phyloP scores from a whole-genome alignment of 23 tunicate species.

The Phallusia fumigata region DNA sequence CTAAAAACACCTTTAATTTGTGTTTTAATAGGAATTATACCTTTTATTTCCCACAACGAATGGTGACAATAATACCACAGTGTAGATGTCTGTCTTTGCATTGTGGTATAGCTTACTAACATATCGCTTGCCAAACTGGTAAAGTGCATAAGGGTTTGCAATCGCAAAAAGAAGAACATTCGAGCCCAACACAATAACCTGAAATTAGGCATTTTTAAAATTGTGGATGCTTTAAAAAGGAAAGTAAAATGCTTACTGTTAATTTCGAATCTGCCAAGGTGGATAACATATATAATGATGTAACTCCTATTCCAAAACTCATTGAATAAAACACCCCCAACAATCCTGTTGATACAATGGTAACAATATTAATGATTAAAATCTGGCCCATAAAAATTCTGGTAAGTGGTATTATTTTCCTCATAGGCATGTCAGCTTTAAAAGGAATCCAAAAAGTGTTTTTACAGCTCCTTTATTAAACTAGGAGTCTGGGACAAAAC shows the following conservation, averaged over 20 bases:
- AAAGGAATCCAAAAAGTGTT: too few species aligned
- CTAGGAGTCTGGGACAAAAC: too few species aligned
- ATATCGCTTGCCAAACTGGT: constrained; percentile 75
- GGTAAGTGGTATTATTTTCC: too few species aligned
- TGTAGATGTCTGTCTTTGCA: constrained; percentile 49
- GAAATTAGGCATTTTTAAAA: neutral
- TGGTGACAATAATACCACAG: constrained; percentile 66
- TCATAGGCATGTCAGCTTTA: too few species aligned
- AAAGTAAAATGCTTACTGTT: constrained; percentile 25
- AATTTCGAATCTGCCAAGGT: constrained; percentile 13
- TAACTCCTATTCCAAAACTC: constrained; percentile 24
- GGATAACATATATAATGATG: constrained; percentile 28
- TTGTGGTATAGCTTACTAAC: constrained; percentile 62
- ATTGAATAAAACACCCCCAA: constrained; percentile 42
- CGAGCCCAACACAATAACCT: constrained; percentile 34
- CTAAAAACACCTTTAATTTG: neutral
- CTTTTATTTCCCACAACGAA: constrained; percentile 36
- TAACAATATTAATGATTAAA: too few species aligned
- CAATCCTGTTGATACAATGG: constrained; percentile 1
- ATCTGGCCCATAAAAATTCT: too few species aligned
- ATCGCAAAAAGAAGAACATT: constrained; percentile 47
- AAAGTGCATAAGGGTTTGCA: constrained; percentile 57
- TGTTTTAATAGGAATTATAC: constrained; percentile 16
- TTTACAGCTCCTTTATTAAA: too few species aligned
- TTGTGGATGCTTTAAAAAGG: neutral